A percentile compares a stretch with the other conserved stretches of the same genome.
Evolutionary conservation across 2,888 invertebrate species (phyloP).

Genomic region (Sussaba pulchella): DNA sequence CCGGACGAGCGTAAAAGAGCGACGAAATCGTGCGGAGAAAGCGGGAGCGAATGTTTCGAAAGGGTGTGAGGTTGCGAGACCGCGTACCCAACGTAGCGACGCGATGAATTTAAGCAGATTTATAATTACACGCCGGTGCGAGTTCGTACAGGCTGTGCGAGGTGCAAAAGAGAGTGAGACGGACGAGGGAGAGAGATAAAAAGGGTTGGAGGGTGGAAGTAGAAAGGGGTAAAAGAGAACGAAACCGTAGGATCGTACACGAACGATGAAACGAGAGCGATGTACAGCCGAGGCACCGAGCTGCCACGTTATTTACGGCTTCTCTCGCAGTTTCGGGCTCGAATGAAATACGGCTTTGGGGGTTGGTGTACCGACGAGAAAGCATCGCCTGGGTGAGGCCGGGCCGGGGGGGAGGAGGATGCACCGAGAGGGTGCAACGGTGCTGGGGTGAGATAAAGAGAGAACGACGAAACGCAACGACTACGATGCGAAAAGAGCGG

Average conservation of each 20-base stretch:
- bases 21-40: neutral
- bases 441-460: slow-evolving; percentile 22
- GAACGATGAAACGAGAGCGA: slow-evolving; percentile 43
- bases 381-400: slow-evolving; percentile 1
- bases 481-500: slow-evolving; percentile 21
- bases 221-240: neutral
- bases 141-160: slow-evolving; percentile 30
- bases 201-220: neutral
- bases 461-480: slow-evolving; percentile 36
- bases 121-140: slow-evolving; percentile 53
- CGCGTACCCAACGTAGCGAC: slow-evolving; percentile 45
- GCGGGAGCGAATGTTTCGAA: slow-evolving; percentile 13
- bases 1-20: neutral
- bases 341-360: slow-evolving; percentile 62
- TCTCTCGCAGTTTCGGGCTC: slow-evolving; percentile 63
- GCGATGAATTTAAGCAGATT: slow-evolving; percentile 61
- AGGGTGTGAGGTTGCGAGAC: slow-evolving; percentile 35
- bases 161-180: neutral
- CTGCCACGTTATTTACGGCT: slow-evolving; percentile 59
- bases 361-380: slow-evolving; percentile 46
- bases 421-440: neutral
- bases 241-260: slow-evolving; percentile 15
- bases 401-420: neutral
- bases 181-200: neutral
- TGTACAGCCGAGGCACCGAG: slow-evolving; percentile 46